Evolutionary conservation across 2,113 vertebrate genomes (phyloP), one percentile per base, ranked within the genome.

Genomic region (Cheilinus undulatus): DNA sequence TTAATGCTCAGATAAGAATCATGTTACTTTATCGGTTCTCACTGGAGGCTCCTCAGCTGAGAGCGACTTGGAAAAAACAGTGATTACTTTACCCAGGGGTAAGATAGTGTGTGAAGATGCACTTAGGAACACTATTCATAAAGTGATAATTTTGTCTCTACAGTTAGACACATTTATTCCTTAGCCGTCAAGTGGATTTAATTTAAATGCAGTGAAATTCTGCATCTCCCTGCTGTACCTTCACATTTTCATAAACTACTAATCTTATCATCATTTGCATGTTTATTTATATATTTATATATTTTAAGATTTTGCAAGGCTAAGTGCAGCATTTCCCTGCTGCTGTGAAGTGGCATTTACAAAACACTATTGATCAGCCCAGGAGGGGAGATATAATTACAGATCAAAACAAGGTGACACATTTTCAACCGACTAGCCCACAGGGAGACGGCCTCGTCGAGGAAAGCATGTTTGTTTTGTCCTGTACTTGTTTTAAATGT

Each of bases 1-100:
- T 86, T 88, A 82, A 88, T 60, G 73, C 52, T 71, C 54, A 5
- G 77, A 88, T 90, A 85, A 65, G 67, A 87, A 82, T 84, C 85
- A 2, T 58, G 65, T 42, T 51, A 28, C 45, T 69, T 87, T 72
- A 77, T 83, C 74, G 30, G 69, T 69, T 72, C 61, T 59, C 70
- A 45, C 70, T 71, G 40, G 61, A 78, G 64, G 78, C 71, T 36
- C 60, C 79, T 80, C 68, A 76, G 72, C 48, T 42, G 26, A 65
- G 59, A 72, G 57, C 38, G 34, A 51, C 53, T 69, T 46, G 19
- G 36, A 20, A 57, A 64, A 57, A 60, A 32, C 61, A 51, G 28
- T 69, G 28, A 56, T 65, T 60, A 80, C 82, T 73, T 61, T 46
- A 57, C 76, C 61, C 27, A 14, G 24, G 49, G 79, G 61, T 67